Evolutionary conservation across 1,140 invertebrate species (phyloP).

Genomic region (Drosophila equinoxialis): DNA sequence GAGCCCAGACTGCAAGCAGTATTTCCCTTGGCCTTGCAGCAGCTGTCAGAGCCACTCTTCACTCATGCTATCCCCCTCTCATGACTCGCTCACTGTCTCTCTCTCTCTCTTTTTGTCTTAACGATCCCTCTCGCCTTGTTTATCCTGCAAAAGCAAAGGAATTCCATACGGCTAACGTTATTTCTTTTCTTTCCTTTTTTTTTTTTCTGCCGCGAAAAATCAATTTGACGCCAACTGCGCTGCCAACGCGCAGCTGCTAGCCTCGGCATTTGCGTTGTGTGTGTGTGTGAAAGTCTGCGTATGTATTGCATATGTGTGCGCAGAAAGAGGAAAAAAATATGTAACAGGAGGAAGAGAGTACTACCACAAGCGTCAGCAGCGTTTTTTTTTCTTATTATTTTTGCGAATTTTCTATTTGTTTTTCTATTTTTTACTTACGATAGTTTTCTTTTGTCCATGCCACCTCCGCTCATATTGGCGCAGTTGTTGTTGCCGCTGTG

Average conservation of each 20-base stretch:
- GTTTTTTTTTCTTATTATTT: slow-evolving; percentile 9
- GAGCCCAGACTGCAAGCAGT: slow-evolving; percentile 14
- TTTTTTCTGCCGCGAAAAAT: slow-evolving; percentile 69
- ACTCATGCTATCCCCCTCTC: slow-evolving; percentile 1
- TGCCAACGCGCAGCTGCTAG: slow-evolving; percentile 70
- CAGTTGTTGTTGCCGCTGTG: slow-evolving; percentile 40
- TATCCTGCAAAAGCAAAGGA: slow-evolving; percentile 51
- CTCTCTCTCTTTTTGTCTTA: not conserved
- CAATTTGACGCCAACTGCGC: slow-evolving; percentile 69
- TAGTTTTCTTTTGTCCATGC: slow-evolving; percentile 85
- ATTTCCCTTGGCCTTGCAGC: slow-evolving; percentile 49
- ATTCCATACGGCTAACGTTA: slow-evolving; percentile 29
- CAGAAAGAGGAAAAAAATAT: slow-evolving; percentile 48
- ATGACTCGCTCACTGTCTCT: slow-evolving; percentile 18
- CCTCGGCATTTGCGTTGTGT: slow-evolving; percentile 34
- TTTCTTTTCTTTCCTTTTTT: slow-evolving; percentile 36
- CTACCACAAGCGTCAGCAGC: slow-evolving; percentile 25
- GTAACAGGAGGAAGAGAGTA: slow-evolving; percentile 46
- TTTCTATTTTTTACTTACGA: slow-evolving; percentile 83
- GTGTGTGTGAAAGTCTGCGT: slow-evolving; percentile 35
- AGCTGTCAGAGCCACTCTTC: slow-evolving; percentile 21
- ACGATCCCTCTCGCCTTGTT: slow-evolving; percentile 34
- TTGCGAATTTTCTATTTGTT: slow-evolving; percentile 23
- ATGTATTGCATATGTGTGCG: slow-evolving; percentile 48
- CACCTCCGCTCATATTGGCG: slow-evolving; percentile 77